phyloP scores from a whole-genome alignment of 2,113 vertebrate genomes.

The Amblyornis subalaris region DNA sequence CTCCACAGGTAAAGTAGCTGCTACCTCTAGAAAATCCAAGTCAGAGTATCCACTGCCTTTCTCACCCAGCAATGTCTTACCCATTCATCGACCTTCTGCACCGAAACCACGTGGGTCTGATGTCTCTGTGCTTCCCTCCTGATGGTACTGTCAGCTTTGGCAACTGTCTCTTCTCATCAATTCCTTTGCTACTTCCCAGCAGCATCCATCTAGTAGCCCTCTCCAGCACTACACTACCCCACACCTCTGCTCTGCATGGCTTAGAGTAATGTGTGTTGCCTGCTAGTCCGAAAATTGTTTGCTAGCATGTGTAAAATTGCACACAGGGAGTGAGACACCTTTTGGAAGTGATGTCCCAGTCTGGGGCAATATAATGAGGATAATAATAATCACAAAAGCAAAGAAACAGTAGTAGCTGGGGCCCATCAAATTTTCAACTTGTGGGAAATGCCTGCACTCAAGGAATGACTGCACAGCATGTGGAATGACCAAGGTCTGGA shows the following conservation, averaged over 20 bases:
- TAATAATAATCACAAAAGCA: not conserved
- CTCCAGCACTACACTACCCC: not conserved
- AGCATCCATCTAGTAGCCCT: not conserved
- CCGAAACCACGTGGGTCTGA: not conserved
- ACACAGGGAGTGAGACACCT: not conserved
- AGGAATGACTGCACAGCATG: not conserved
- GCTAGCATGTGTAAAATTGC: not conserved
- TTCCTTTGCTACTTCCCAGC: not conserved
- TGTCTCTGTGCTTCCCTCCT: not conserved
- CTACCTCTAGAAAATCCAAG: not conserved
- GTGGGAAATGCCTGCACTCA: not conserved
- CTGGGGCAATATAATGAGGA: not conserved
- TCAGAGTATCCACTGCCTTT: not conserved
- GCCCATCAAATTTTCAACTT: not conserved
- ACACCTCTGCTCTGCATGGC: not conserved
- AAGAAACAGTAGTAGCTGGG: not conserved
- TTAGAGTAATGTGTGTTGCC: not conserved
- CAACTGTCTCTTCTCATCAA: not conserved
- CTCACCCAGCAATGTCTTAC: not conserved
- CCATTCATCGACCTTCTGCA: not conserved
- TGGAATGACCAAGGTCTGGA: not conserved
- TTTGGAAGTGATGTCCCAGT: rapidly evolving
- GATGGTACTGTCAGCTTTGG: not conserved
- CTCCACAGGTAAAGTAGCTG: not conserved
- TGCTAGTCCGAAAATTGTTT: not conserved